Evolutionary conservation across 2,888 invertebrate species (phyloP), one percentile per base, ranked within the genome.

Genomic region (Deilephila elpenor): DNA sequence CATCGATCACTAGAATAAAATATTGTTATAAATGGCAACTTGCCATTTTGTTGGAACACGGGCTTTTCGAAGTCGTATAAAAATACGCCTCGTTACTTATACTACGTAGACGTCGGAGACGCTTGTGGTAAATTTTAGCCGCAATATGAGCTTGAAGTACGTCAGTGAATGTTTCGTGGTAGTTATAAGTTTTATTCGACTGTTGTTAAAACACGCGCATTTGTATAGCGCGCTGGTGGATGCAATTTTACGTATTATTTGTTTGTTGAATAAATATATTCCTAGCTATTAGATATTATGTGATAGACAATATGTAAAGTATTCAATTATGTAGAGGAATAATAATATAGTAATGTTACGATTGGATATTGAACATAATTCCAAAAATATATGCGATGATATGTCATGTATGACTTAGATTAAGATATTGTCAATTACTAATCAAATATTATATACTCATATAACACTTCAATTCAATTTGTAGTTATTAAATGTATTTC

Each of bases 41-140:
- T 93, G 94, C 94, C 94, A 94, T 91, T 87, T 87, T 83, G 86
- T 85, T 84, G 84, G 84, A 86, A 86, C 82, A 87, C 88, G 83
- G 91, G 84, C 87, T 90, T 89, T 88, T 83, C 82, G 84, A 85
- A 89, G 88, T 86, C 87, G 85, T 86, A 86, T 86, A 89, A 91
- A 93, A 91, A 93, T 92, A 92, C 85, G 87, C 82, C 85, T 84
- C 84, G 83, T 83, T 86, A 81, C 83, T 82, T 84, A 84, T 83
- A 83, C 84, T 88, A 86, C 89, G 89, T 83, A 88, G 89, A 88
- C 85, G 85, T 82, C 82, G 81, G 79, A 83, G 81, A 82, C 80
- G 75, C 75, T 80, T 76, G 80, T 78, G 77, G 83, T 82, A 83
- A 82, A 79, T 82, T 87, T 83, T 81, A 78, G 82, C 81, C 75